Evolutionary conservation across 2,888 invertebrate genomes (phyloP).

Genomic region (Phengaris arion): DNA sequence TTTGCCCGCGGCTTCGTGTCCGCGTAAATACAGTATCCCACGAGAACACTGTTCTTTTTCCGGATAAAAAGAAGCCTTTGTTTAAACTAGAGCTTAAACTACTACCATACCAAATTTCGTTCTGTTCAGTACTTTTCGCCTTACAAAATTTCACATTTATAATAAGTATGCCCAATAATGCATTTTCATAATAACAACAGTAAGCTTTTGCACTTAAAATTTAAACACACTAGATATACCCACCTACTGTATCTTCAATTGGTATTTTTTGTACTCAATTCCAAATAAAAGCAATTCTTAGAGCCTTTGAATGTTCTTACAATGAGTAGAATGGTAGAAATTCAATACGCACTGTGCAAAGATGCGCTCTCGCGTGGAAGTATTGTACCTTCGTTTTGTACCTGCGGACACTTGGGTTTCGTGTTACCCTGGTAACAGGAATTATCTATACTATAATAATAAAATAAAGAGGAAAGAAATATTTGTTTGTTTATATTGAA

Average conservation of each 20-base stretch:
- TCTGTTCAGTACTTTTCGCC: too few relatives aligned
- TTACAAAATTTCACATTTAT: too few relatives aligned
- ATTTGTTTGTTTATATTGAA: too few relatives aligned
- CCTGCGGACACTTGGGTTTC: conserved; percentile 15
- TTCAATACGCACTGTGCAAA: conserved; percentile 45
- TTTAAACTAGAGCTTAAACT: too few relatives aligned
- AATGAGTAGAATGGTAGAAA: conserved; percentile 47
- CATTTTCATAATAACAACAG: background rate
- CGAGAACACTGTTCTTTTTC: too few relatives aligned
- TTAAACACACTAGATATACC: background rate
- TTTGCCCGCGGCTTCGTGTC: too few relatives aligned
- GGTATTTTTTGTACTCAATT: conserved; percentile 2
- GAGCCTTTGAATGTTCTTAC: conserved; percentile 28
- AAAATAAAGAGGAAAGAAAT: too few relatives aligned
- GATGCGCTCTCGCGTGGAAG: conserved; percentile 44
- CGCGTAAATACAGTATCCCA: too few relatives aligned
- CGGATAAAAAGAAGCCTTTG: too few relatives aligned
- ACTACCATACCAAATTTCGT: too few relatives aligned
- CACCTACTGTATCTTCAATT: conserved; percentile 17
- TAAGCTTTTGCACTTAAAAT: background rate
- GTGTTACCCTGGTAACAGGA: conserved; percentile 22
- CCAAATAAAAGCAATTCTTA: conserved; percentile 23
- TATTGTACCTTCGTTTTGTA: conserved; percentile 38
- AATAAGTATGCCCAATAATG: too few relatives aligned
- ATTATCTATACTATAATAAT: background rate